Base-by-base conservation (phyloP, 2,113 vertebrate species). In the Etheostoma spectabile region DNA sequence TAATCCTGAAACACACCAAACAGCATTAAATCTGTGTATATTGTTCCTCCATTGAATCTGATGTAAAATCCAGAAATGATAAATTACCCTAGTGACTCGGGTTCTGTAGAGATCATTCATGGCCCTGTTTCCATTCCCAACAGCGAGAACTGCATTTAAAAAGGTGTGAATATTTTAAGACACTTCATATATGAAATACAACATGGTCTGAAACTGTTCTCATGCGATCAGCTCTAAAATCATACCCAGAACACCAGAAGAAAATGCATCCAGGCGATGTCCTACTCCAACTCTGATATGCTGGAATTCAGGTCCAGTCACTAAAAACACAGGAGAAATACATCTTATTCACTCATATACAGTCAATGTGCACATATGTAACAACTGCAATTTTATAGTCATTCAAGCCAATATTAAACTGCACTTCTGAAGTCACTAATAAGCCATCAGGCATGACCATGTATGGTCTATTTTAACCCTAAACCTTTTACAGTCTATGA, bases 161-260 rank as follows among this genome's bases (percentile, higher is more conserved):
- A 93, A 52, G 24, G 61, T 49, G 1, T 55, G 33, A 21, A 10
- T 74, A 49, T 51, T 33, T 3, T 52, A 15, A 38, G 2, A 62
- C 8, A 18, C 10, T 21, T 63, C 10, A 46, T 12, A 14, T 6
- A 55, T 38, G 1, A 27, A 65, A 75, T 18, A 48, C 2, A 69
- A 64, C n/a, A 56, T 0, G 22, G 16, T 51, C 21, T 80, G 21
- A 45, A 38, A 52, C 4, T 5, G 60, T 57, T 53, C 1, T 33
- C 15, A 4, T 22, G 57, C 16, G 5, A 42, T 6, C 24, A 24
- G 2, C 21, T 60, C 8, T 49, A 78, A 77, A 70, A n/a, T 52
- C 69, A 33, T 75, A 99, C 98, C 96, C 0, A 99, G 91, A 51
- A 99, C 97, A 24, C 98, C 98, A 4, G 98, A 99, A 0, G 97